A percentile compares a stretch with the other conserved stretches of the same genome.
phyloP scores from a whole-genome alignment of 64 coral and sea anemone genomes.

The Porites australiensis region DNA sequence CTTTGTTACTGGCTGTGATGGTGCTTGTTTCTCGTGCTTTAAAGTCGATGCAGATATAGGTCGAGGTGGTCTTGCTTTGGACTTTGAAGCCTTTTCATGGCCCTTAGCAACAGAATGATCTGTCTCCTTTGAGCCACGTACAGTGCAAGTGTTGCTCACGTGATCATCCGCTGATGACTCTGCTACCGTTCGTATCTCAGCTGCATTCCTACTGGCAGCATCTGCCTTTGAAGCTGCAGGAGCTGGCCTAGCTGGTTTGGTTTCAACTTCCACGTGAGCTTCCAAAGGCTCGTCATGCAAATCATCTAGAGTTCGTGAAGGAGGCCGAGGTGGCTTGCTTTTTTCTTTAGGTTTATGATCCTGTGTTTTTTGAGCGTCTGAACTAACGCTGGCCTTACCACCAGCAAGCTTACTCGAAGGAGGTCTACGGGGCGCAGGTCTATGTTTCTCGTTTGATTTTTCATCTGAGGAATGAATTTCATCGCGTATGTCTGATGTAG shows the following conservation, averaged over 20 bases:
- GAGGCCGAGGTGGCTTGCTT: not conserved
- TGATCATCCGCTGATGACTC: conserved; percentile 8
- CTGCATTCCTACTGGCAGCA: not conserved
- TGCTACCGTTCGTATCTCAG: not conserved
- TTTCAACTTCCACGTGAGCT: not conserved
- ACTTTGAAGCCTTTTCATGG: conserved; percentile 31
- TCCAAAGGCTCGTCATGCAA: not conserved
- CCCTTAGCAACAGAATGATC: not conserved
- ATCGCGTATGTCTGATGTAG: not conserved
- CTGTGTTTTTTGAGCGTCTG: not conserved
- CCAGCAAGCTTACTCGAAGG: not conserved
- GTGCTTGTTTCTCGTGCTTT: not conserved
- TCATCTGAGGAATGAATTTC: not conserved
- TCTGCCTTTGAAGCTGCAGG: not conserved
- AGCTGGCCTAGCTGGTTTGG: not conserved
- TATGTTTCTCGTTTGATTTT: conserved; percentile 8
- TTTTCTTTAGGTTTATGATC: not conserved
- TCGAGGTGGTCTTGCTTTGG: conserved; percentile 43
- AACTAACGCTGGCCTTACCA: not conserved
- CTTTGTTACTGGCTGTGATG: not conserved
- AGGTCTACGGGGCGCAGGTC: conserved; percentile 35
- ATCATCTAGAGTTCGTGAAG: not conserved
- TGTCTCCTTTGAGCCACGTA: not conserved
- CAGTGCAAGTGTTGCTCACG: not conserved
- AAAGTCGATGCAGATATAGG: conserved; percentile 39